A percentile compares a stretch with the other conserved stretches of the same genome.
Evolutionary conservation across 1,140 invertebrate species (phyloP).

Genomic region (Drosophila subpulchrella): DNA sequence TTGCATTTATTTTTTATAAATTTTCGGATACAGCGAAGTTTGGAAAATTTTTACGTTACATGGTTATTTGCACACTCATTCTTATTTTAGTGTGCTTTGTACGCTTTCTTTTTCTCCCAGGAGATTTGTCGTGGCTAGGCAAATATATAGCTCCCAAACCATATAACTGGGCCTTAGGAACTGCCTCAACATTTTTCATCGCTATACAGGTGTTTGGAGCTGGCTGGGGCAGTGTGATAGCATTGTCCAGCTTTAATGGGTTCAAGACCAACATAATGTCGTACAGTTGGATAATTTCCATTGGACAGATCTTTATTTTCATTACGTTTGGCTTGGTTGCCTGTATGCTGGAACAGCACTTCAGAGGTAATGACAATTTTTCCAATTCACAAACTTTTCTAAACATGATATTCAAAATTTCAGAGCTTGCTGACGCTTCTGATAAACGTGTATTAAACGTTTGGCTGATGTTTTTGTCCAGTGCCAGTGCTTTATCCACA

Average conservation of each 20-base stretch:
- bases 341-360: conserved; percentile 55
- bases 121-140: conserved; percentile 89
- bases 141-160: conserved; percentile 90
- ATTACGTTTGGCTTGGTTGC: conserved; percentile 56
- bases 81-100: conserved; percentile 55
- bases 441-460: conserved; percentile 23
- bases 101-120: conserved; percentile 86
- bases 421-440: neutral
- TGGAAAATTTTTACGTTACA: conserved; percentile 52
- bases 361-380: conserved; percentile 19
- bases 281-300: conserved; percentile 71
- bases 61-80: conserved; percentile 35
- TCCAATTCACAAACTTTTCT: neutral
- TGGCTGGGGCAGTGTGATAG: conserved; percentile 95
- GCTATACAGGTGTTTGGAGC: conserved; percentile 89
- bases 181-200: conserved; percentile 26
- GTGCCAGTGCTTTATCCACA: conserved; percentile 44
- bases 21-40: conserved; percentile 65
- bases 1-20: conserved; percentile 57
- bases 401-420: neutral
- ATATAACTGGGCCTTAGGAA: conserved; percentile 13
- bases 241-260: conserved; percentile 95
- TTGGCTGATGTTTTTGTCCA: conserved; percentile 62
- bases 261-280: conserved; percentile 90
- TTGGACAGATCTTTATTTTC: conserved; percentile 63